phyloP scores from a whole-genome alignment of 2,113 vertebrate genomes.

The Riparia riparia region DNA sequence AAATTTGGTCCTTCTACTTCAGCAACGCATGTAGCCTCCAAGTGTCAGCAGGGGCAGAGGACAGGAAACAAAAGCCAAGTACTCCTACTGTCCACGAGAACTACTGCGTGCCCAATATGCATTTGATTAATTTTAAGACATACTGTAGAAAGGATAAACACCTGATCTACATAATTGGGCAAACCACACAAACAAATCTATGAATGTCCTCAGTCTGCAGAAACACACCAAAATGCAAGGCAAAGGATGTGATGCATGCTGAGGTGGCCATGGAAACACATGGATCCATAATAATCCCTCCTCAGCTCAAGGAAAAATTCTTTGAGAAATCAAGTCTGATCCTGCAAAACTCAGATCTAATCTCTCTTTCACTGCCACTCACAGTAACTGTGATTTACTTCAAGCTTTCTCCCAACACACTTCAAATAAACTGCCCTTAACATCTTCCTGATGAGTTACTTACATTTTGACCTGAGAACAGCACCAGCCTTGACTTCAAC shows the following conservation, averaged over 20 bases:
- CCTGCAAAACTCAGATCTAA: not conserved
- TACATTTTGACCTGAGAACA: not conserved
- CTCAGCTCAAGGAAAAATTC: not conserved
- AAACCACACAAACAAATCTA: not conserved
- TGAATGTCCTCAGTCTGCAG: not conserved
- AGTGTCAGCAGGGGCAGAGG: not conserved
- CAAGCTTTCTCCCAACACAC: not conserved
- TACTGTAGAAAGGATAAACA: not conserved
- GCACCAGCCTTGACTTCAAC: not conserved
- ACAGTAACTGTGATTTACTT: not conserved
- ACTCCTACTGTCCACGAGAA: not conserved
- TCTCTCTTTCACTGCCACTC: not conserved
- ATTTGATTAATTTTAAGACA: not conserved
- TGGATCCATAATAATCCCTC: not conserved
- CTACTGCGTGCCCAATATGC: accelerated
- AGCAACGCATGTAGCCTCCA: not conserved
- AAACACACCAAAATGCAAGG: accelerated
- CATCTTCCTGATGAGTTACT: not conserved
- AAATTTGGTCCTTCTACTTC: not conserved
- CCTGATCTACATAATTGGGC: not conserved
- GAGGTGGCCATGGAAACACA: not conserved
- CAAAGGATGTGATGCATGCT: accelerated
- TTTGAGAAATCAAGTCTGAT: not conserved
- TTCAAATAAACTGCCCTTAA: not conserved
- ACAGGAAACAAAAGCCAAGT: not conserved